Evolutionary conservation across 2,797 vertebrate genomes (phyloP).

Genomic region (Mus minutoides): DNA sequence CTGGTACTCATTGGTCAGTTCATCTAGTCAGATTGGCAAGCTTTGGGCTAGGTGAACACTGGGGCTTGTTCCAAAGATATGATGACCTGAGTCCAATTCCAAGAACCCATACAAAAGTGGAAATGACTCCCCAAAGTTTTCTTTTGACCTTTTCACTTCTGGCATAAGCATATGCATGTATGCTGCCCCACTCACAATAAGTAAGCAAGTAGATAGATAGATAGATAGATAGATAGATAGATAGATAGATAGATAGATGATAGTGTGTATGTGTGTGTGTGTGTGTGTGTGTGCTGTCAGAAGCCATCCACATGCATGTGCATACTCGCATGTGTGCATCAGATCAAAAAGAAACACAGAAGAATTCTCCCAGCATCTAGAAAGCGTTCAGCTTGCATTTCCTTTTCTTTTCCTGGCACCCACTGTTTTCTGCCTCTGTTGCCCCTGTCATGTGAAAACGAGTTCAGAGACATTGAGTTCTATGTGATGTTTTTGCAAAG

Average conservation of each 20-base stretch:
- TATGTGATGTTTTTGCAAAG: conserved; percentile 4
- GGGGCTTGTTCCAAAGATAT: not conserved
- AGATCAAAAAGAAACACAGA: not conserved
- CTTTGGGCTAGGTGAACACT: not conserved
- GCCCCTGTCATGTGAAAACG: not conserved
- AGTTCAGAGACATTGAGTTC: conserved; percentile 8
- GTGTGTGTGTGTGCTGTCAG: not conserved
- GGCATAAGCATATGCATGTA: not conserved
- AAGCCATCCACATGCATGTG: not conserved
- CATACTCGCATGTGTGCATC: fast-evolving
- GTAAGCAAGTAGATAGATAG: too few species aligned
- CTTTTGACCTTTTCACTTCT: not conserved
- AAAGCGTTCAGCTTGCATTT: not conserved
- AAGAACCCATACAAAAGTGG: not conserved
- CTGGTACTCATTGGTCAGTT: not conserved
- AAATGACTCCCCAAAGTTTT: not conserved
- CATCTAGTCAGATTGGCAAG: not conserved
- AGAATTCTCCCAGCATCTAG: not conserved
- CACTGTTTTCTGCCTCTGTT: not conserved
- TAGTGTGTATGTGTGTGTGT: too few species aligned
- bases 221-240: not conserved
- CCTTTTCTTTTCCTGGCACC: not conserved
- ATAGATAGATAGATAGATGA: not conserved
- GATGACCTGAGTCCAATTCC: not conserved
- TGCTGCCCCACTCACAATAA: not conserved